These are phyloP conservation scores for Tortricodes alternella DNA, from an alignment of 2,888 invertebrate genomes.

Conservation along the genomic window DNA sequence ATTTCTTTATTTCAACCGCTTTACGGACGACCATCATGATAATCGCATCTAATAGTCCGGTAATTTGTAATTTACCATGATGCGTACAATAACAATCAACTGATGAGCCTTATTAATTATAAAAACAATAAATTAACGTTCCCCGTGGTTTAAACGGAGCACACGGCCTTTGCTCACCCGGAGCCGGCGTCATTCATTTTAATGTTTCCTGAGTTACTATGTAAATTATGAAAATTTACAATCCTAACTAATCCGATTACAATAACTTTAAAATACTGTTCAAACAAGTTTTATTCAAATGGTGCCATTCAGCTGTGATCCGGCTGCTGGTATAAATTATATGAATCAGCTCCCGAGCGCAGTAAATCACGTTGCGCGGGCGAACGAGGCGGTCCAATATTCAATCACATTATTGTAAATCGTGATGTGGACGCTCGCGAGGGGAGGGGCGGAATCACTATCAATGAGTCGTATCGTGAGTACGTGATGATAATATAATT, in stretches of 20 bases:
- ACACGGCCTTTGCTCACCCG: not conserved
- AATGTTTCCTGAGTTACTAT: slow-evolving; percentile 2
- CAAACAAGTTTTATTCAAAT: slow-evolving; percentile 9
- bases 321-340: slow-evolving; percentile 5
- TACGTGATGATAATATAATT: too few relatives aligned
- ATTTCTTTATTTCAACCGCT: too few relatives aligned
- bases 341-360: not conserved
- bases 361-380: not conserved
- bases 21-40: too few relatives aligned
- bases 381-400: not conserved
- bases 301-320: not conserved
- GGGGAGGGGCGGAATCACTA: not conserved
- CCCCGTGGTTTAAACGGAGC: too few relatives aligned
- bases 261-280: slow-evolving; percentile 16
- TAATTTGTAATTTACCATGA: too few relatives aligned
- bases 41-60: too few relatives aligned
- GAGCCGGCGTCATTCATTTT: not conserved
- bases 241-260: slow-evolving; percentile 20
- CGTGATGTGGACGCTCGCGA: not conserved
- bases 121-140: too few relatives aligned
- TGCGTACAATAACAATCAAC: not conserved
- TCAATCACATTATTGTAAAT: slow-evolving; percentile 1
- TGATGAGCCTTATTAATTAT: too few relatives aligned
- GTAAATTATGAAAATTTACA: slow-evolving; percentile 4
- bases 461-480: too few relatives aligned